Evolutionary conservation across 2,113 vertebrate species (phyloP).

Genomic region (Thymallus thymallus): DNA sequence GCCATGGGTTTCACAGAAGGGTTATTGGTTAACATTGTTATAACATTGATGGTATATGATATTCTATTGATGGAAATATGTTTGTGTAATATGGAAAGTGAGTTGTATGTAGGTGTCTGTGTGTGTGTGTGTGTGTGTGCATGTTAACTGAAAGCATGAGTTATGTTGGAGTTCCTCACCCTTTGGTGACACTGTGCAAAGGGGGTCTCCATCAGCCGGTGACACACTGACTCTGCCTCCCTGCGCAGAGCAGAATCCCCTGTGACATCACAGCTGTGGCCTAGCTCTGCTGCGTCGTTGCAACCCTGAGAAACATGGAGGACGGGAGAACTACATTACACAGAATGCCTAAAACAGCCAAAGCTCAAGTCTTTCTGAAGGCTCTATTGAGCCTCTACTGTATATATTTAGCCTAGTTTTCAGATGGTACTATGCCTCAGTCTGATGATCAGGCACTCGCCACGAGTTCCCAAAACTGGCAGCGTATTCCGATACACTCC

Average conservation of each 20-base stretch:
- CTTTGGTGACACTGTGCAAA: constrained; percentile 80
- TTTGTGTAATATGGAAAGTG: no score
- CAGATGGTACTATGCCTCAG: constrained; percentile 55
- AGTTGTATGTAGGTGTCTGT: neutral
- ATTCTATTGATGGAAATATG: neutral
- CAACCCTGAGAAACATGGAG: constrained; percentile 62
- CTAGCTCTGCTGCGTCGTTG: constrained; percentile 72
- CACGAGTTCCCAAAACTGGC: constrained; percentile 88
- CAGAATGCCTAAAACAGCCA: neutral
- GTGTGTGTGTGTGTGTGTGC: neutral
- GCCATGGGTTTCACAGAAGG: neutral
- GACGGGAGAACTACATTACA: neutral
- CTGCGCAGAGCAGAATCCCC: constrained; percentile 18
- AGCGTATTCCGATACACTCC: constrained; percentile 66
- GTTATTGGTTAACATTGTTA: neutral
- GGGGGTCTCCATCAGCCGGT: constrained; percentile 70
- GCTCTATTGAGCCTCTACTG: no score
- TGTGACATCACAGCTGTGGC: constrained; percentile 65
- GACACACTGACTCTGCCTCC: constrained; percentile 72
- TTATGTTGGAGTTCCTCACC: constrained; percentile 65
- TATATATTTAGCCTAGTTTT: no score
- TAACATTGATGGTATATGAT: neutral
- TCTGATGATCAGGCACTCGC: constrained; percentile 74
- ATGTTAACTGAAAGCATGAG: neutral
- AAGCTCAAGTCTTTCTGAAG: no score